Evolutionary conservation across 2,797 vertebrate genomes (phyloP).

Genomic region (Bradypodion pumilum): DNA sequence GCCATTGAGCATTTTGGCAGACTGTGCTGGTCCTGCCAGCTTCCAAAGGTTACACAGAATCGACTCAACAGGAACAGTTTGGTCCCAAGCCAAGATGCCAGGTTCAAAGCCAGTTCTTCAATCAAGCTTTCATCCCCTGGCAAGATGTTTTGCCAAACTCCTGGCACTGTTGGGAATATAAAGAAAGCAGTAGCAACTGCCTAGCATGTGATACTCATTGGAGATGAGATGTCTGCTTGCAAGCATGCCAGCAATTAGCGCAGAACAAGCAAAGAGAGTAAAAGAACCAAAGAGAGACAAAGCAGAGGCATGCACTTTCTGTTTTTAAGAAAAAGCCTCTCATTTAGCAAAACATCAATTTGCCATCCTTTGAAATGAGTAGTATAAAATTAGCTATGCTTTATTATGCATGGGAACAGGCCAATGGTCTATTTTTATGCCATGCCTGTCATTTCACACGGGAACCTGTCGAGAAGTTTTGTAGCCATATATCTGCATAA

Average conservation of each 20-base stretch:
- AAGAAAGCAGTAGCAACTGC: not conserved
- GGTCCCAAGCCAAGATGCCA: not conserved
- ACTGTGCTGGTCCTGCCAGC: not conserved
- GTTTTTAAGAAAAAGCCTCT: not conserved
- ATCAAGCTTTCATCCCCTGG: not conserved
- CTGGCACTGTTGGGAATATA: not conserved
- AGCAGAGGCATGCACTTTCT: not conserved
- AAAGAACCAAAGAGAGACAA: not conserved
- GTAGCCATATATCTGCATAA: not conserved
- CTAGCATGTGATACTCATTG: not conserved
- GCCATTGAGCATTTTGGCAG: not conserved
- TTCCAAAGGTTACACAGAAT: conserved; percentile 1
- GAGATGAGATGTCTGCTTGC: not conserved
- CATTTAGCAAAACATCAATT: not conserved
- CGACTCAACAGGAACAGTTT: not conserved
- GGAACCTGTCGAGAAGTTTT: not conserved
- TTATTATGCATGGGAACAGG: not conserved
- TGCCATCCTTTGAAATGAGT: not conserved
- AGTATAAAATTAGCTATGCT: conserved; percentile 7
- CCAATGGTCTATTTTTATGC: not conserved
- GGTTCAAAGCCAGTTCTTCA: not conserved
- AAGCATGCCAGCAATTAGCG: not conserved
- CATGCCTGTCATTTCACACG: not conserved
- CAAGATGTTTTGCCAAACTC: not conserved
- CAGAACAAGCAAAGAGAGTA: not conserved